These are phyloP conservation scores for Cantharis rustica DNA, from an alignment of 2,888 invertebrate genomes.

Conservation along the genomic window DNA sequence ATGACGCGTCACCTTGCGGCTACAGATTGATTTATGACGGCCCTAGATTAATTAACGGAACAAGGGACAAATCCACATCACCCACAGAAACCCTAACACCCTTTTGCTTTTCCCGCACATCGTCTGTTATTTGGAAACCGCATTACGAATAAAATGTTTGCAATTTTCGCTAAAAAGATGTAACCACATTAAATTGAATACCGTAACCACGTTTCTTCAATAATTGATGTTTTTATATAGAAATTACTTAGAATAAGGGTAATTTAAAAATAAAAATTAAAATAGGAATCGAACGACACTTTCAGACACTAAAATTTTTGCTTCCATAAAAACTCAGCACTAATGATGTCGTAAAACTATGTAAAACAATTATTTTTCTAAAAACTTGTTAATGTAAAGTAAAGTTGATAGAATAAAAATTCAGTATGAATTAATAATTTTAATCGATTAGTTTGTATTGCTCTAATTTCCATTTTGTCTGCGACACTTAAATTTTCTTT, in stretches of 20 bases:
- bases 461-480: background rate
- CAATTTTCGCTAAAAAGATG: slow-evolving; percentile 6
- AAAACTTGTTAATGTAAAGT: background rate
- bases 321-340: no score
- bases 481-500: background rate
- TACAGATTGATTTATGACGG: slow-evolving; percentile 56
- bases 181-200: background rate
- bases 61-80: slow-evolving; percentile 49
- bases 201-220: background rate
- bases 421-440: background rate
- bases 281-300: background rate
- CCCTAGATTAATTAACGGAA: slow-evolving; percentile 53
- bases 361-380: background rate
- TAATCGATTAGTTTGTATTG: background rate
- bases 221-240: background rate
- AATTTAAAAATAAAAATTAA: background rate
- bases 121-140: slow-evolving; percentile 40
- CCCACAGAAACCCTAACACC: slow-evolving; percentile 38
- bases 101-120: slow-evolving; percentile 24
- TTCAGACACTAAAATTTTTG: background rate
- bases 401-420: background rate
- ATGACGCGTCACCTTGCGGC: slow-evolving; percentile 57
- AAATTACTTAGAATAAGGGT: background rate
- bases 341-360: background rate
- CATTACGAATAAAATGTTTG: slow-evolving; percentile 51